A percentile compares a stretch with the other conserved stretches of the same genome.
These are phyloP conservation scores for Gastrophysa polygoni DNA, from an alignment of 2,888 invertebrate species.

Conservation along the genomic window DNA sequence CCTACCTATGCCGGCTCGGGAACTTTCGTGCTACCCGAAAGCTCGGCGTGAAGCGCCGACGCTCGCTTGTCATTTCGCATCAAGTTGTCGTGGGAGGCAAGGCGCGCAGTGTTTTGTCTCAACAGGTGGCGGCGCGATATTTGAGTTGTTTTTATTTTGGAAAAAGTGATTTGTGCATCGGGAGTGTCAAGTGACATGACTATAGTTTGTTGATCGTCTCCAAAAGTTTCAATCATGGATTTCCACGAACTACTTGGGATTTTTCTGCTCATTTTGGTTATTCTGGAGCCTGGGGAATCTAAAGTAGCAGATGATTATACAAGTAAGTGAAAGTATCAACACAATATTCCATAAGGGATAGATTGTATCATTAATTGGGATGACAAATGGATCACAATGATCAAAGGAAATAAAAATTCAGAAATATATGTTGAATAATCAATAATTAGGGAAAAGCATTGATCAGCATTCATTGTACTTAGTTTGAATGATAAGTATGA, in stretches of 20 bases:
- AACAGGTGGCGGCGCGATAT: constrained; percentile 41
- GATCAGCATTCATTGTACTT: no score
- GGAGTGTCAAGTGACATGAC: neutral
- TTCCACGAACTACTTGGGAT: neutral
- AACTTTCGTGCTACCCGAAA: neutral
- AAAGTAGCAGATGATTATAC: neutral
- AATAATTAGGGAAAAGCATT: no score
- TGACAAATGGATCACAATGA: no score
- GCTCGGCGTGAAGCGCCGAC: constrained; percentile 26
- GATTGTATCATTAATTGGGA: no score
- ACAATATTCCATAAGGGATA: neutral
- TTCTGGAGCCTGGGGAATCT: neutral
- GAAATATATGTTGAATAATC: no score
- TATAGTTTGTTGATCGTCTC: neutral
- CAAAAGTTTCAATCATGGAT: neutral
- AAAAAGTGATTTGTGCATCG: constrained; percentile 1
- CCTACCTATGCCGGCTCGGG: neutral
- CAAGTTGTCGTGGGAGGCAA: constrained; percentile 38
- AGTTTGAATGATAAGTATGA: no score
- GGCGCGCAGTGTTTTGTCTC: constrained; percentile 29
- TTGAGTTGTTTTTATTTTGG: constrained; percentile 35
- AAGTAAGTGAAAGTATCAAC: no score
- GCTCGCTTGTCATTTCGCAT: constrained; percentile 37
- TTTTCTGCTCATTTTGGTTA: neutral
- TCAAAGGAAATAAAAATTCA: no score